Base-by-base conservation (phyloP, 2,797 vertebrate species). In the Hyperoplus lanceolatus region DNA sequence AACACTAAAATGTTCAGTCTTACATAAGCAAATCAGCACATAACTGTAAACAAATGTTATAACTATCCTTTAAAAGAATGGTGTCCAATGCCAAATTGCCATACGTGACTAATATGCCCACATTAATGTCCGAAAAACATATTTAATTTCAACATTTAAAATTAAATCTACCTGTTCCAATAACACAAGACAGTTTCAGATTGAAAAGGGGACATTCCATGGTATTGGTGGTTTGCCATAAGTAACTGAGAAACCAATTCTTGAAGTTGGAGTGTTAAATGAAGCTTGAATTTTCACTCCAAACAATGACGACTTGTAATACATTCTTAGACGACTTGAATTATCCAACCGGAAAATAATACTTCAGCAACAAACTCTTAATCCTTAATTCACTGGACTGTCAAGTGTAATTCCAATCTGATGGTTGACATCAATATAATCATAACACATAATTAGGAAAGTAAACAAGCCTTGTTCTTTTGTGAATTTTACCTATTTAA, bases 301-400 rank as follows among this genome's bases (percentile, higher is more conserved):
- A 21, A 70, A 77, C 51, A 69, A 1, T 55, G 18, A 42, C 7
- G 6, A 68, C 14, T 18, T 41, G 9, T 0, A 13, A 38, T 21
- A 48, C 7, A 53, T 12, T 39, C 46, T 42, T 39, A 53, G 1
- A 64, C 8, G 14, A 51, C 54, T 72, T 59, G 4, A 53, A 65
- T 42, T 5, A 73, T 70, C 50, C 59, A 56, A 38, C 3, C 0
- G 38, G 65, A 55, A 63, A 80, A 70, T 53, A 61, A 48, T 36
- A 55, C 42, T 50, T 38, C 14, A 29, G 18, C 41, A 38, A 16
- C 4, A 45, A 60, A 43, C 11, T 15, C 39, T 18, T 51, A 12
- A 49, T 18, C 16, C 49, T n/a, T 16, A 29, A 64, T 6, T 58
- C 16, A 48, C 10, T 62, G 58, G 51, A 49, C 5, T 55, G 8